Conservation (phyloP, 2,113 vertebrate species). For the Triplophysa rosa region DNA sequence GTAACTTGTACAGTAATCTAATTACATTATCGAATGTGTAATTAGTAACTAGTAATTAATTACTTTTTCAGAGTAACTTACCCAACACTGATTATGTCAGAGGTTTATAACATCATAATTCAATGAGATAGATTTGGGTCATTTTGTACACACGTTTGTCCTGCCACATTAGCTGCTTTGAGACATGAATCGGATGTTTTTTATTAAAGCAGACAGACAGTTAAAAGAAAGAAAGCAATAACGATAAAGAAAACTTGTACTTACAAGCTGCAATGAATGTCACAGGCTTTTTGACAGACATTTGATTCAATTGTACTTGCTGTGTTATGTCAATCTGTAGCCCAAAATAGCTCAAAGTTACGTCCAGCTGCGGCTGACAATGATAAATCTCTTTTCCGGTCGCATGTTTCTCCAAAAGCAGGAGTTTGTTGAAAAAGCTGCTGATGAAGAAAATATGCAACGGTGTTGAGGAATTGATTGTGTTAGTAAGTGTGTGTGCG, state of each 20-base stretch:
- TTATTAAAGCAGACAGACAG: background rate
- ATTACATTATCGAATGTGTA: no score
- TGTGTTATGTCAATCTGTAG: background rate
- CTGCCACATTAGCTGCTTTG: background rate
- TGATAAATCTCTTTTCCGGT: background rate
- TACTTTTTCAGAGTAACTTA: no score
- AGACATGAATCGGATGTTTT: background rate
- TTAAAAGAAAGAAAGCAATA: background rate
- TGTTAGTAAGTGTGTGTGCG: no score
- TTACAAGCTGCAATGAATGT: background rate
- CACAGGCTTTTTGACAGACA: background rate
- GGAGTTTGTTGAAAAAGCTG: slow-evolving; percentile 27
- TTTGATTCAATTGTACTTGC: background rate
- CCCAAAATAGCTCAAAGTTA: slow-evolving; percentile 1
- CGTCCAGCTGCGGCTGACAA: slow-evolving; percentile 22
- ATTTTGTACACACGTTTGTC: background rate
- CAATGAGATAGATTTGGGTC: background rate
- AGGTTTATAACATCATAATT: background rate
- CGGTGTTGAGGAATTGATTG: background rate
- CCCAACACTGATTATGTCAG: no score
- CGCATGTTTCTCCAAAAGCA: background rate
- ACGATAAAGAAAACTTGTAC: background rate
- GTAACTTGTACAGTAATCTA: no score
- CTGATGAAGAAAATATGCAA: slow-evolving; percentile 1
- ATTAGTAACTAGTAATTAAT: no score